These are phyloP conservation scores for Rhodophaea formosa DNA, from an alignment of 2,888 invertebrate genomes.

Conservation along the genomic window DNA sequence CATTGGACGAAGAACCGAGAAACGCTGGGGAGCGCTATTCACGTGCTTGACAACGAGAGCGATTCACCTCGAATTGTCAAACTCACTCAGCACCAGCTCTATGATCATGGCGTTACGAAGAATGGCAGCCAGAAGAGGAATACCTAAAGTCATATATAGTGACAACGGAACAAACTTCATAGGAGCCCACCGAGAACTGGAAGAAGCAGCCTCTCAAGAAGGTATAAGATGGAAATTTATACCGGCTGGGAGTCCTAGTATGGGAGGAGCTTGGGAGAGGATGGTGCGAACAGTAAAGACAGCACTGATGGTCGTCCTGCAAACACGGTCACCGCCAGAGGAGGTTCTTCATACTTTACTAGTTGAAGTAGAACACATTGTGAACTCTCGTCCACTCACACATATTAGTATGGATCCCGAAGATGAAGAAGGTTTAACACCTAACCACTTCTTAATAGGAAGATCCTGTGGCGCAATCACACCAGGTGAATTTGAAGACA, in stretches of 20 bases:
- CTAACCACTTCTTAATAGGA: neutral
- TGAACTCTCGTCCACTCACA: neutral
- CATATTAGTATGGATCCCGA: neutral
- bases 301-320: neutral
- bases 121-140: slow-evolving; percentile 8
- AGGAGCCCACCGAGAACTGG: too few relatives aligned
- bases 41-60: slow-evolving; percentile 16
- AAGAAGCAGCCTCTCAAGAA: too few relatives aligned
- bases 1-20: slow-evolving; percentile 21
- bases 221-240: too few relatives aligned
- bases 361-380: too few relatives aligned
- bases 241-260: too few relatives aligned
- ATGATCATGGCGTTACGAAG: slow-evolving; percentile 1
- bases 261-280: too few relatives aligned
- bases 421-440: neutral
- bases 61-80: neutral
- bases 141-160: neutral
- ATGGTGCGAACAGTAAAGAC: neutral
- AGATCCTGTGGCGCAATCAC: too few relatives aligned
- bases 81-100: neutral
- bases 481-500: too few relatives aligned
- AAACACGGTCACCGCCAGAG: neutral
- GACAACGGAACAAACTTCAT: slow-evolving; percentile 15
- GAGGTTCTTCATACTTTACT: neutral
- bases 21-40: slow-evolving; percentile 24